A percentile compares a stretch with the other conserved stretches of the same genome.
Conservation (phyloP, 2,113 vertebrate genomes). For the Otis tarda region DNA sequence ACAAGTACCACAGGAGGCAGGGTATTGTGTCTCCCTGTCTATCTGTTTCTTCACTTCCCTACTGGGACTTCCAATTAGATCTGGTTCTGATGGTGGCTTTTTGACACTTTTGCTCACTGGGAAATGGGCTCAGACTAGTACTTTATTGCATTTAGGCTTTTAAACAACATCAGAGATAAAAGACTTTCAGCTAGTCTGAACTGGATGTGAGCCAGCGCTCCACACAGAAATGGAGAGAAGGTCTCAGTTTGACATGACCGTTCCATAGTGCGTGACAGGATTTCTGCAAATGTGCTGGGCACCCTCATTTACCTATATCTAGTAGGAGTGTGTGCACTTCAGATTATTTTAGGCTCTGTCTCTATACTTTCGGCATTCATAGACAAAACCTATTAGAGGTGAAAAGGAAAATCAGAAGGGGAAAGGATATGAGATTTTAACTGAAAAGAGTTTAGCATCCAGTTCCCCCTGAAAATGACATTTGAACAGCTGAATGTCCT, state of each 20-base stretch:
- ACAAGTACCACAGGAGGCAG: not conserved
- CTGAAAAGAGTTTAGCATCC: not conserved
- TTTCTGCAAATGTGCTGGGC: not conserved
- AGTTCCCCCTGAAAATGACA: not conserved
- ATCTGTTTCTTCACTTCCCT: not conserved
- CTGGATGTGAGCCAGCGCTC: not conserved
- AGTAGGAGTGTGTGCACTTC: not conserved
- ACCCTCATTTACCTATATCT: not conserved
- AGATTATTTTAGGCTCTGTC: not conserved
- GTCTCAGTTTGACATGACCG: not conserved
- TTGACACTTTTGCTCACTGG: slow-evolving; percentile 42
- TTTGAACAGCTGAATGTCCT: not conserved
- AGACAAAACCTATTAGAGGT: not conserved
- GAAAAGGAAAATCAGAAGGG: not conserved
- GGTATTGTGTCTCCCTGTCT: not conserved
- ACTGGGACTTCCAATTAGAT: slow-evolving; percentile 47
- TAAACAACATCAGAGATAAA: slow-evolving; percentile 47
- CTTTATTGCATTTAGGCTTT: slow-evolving; percentile 55
- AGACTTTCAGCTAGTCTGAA: slow-evolving; percentile 23
- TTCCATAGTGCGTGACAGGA: not conserved
- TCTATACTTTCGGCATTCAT: not conserved
- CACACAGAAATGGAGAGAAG: not conserved
- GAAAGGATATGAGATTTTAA: not conserved
- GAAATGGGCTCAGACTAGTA: slow-evolving; percentile 34
- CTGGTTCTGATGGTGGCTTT: slow-evolving; percentile 43